phyloP scores from a whole-genome alignment of 92 coral and sea anemone species.

The Micromussa lordhowensis region DNA sequence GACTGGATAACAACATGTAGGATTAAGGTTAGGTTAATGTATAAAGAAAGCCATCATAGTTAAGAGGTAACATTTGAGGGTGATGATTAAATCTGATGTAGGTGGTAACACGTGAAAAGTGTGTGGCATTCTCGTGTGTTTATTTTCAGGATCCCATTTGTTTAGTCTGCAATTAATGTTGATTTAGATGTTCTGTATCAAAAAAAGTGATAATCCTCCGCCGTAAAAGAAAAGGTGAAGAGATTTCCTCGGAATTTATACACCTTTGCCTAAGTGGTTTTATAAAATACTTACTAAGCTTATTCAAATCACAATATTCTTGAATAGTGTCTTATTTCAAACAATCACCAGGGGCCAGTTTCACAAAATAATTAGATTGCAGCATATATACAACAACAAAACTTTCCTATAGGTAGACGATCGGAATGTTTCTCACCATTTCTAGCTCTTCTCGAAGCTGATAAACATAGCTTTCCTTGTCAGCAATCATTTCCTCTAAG shows the following conservation, averaged over 20 bases:
- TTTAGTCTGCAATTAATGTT: slow-evolving; percentile 14
- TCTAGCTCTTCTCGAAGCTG: slow-evolving; percentile 93
- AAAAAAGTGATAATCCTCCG: no score
- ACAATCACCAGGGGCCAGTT: not conserved
- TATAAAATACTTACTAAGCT: no score
- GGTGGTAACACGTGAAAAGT: not conserved
- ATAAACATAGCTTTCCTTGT: slow-evolving; percentile 84
- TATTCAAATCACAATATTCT: not conserved
- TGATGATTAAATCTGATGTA: not conserved
- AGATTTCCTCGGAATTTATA: not conserved
- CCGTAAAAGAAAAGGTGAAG: not conserved
- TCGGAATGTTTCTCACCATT: slow-evolving; percentile 66
- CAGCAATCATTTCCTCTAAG: slow-evolving; percentile 89
- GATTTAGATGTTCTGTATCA: not conserved
- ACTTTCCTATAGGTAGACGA: not conserved
- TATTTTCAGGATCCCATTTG: not conserved
- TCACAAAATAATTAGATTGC: not conserved
- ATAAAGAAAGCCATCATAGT: not conserved
- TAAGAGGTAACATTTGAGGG: not conserved
- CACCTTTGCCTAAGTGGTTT: not conserved
- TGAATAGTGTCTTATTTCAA: no score
- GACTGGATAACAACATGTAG: not conserved
- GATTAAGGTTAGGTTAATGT: not conserved
- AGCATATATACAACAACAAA: not conserved
- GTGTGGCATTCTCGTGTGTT: not conserved